A percentile compares a stretch with the other conserved stretches of the same genome.
These are phyloP conservation scores for Drosophila pullipes DNA, from an alignment of 2,888 invertebrate species.

Conservation along the genomic window DNA sequence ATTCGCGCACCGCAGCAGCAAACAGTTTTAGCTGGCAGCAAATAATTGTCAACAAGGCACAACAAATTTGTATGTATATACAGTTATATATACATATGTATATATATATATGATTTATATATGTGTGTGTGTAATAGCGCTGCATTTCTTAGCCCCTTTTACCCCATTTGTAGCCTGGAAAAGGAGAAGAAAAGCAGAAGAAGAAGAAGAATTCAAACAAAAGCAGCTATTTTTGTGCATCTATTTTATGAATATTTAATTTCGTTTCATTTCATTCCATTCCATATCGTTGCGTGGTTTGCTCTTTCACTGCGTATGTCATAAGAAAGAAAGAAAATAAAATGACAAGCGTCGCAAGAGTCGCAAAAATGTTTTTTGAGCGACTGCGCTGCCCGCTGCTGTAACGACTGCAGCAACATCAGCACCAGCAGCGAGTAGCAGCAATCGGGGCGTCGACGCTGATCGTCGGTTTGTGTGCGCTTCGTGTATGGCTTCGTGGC, in stretches of 20 bases:
- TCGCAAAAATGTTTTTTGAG: conserved; percentile 37
- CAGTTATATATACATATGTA: background rate
- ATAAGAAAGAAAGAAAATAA: conserved; percentile 1
- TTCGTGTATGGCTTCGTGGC: conserved; percentile 32
- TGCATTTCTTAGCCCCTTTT: conserved; percentile 31
- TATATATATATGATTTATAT: conserved; percentile 11
- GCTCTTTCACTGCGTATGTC: background rate
- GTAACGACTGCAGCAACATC: conserved; percentile 41
- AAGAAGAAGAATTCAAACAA: conserved; percentile 6
- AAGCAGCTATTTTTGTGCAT: conserved; percentile 28
- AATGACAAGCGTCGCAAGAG: conserved; percentile 31
- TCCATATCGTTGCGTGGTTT: background rate
- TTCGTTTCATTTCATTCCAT: background rate
- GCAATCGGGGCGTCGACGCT: conserved; percentile 37
- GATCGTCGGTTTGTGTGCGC: conserved; percentile 37
- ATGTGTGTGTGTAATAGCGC: conserved; percentile 16
- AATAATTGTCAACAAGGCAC: conserved; percentile 60
- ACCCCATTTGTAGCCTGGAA: conserved; percentile 41
- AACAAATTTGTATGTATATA: conserved; percentile 32
- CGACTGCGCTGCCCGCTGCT: conserved; percentile 53
- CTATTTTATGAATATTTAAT: conserved; percentile 24
- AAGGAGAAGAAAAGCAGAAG: conserved; percentile 40
- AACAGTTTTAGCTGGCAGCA: conserved; percentile 45
- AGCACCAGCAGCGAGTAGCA: conserved; percentile 5
- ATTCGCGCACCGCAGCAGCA: conserved; percentile 52